Evolutionary conservation across 2,113 vertebrate genomes (phyloP).

Genomic region (Taurulus bubalis): DNA sequence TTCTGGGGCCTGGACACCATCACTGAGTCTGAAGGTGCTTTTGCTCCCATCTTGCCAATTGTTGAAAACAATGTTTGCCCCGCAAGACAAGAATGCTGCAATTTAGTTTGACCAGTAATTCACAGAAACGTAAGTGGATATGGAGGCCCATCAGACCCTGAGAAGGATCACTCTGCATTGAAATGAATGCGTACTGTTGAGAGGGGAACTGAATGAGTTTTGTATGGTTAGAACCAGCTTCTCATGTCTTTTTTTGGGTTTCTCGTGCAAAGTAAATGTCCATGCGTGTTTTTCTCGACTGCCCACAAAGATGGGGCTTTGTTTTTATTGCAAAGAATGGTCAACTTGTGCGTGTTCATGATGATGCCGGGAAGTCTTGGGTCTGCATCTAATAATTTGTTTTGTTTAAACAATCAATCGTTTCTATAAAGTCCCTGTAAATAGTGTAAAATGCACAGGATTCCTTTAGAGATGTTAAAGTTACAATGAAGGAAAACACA

Average conservation of each 20-base stretch:
- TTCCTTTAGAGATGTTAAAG: not conserved
- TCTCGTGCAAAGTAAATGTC: conserved; percentile 14
- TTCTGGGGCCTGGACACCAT: not conserved
- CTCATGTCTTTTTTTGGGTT: conserved; percentile 2
- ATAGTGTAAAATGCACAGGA: not conserved
- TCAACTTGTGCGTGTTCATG: not conserved
- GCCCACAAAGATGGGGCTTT: conserved; percentile 5
- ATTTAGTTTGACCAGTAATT: conserved; percentile 38
- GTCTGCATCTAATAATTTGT: not conserved
- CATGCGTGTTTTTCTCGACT: not conserved
- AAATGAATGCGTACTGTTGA: conserved; percentile 1
- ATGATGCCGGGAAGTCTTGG: not conserved
- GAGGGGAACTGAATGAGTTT: conserved; percentile 27
- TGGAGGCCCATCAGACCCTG: conserved; percentile 10
- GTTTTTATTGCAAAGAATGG: conserved; percentile 8
- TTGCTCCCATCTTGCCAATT: conserved; percentile 22
- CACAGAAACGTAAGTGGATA: conserved; percentile 37
- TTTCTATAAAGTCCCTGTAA: not conserved
- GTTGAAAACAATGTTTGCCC: conserved; percentile 17
- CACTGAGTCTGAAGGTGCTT: not conserved
- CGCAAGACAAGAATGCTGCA: not conserved
- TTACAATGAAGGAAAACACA: not conserved
- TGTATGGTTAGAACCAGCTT: conserved; percentile 3
- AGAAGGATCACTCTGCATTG: conserved; percentile 2
- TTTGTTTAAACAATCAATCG: not conserved